Evolutionary conservation across 2,888 invertebrate genomes (phyloP).

Genomic region (Tortricodes alternella): DNA sequence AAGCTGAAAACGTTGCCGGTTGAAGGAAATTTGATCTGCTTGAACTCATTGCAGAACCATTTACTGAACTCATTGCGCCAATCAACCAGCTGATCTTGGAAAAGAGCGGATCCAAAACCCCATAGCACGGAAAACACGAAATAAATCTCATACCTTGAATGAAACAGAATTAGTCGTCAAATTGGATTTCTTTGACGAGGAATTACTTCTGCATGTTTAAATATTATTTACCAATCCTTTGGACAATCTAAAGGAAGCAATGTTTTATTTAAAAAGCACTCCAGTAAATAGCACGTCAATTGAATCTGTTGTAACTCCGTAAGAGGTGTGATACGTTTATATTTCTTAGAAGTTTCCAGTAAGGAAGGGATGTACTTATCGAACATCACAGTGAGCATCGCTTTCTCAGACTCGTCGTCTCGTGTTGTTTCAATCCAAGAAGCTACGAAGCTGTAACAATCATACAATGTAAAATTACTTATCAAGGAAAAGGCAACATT

Average conservation of each 20-base stretch:
- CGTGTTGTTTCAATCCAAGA: slow-evolving; percentile 94
- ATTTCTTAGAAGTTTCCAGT: slow-evolving; percentile 88
- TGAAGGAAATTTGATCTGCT: slow-evolving; percentile 93
- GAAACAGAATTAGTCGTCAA: neutral
- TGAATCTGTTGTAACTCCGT: slow-evolving; percentile 94
- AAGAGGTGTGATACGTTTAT: slow-evolving; percentile 95
- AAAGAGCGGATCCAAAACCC: slow-evolving; percentile 96
- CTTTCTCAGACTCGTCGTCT: slow-evolving; percentile 87
- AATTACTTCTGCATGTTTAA: neutral
- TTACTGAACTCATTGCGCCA: slow-evolving; percentile 97
- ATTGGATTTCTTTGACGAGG: too few species aligned
- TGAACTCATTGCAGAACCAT: slow-evolving; percentile 97
- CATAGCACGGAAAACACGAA: slow-evolving; percentile 95
- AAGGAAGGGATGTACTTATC: slow-evolving; percentile 96
- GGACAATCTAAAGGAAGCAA: slow-evolving; percentile 94
- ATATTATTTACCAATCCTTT: slow-evolving; percentile 88
- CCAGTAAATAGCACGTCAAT: slow-evolving; percentile 93
- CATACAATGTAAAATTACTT: neutral
- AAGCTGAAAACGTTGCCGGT: slow-evolving; percentile 93
- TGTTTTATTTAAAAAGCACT: slow-evolving; percentile 90
- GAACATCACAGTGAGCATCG: slow-evolving; percentile 92
- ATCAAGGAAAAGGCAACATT: too few species aligned
- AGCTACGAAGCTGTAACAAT: slow-evolving; percentile 86
- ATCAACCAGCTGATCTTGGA: slow-evolving; percentile 95
- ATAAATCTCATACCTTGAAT: slow-evolving; percentile 90